A percentile compares a stretch with the other conserved stretches of the same genome.
phyloP scores from a whole-genome alignment of 1,140 invertebrate species.

The Stenopsyche tienmushanensis region DNA sequence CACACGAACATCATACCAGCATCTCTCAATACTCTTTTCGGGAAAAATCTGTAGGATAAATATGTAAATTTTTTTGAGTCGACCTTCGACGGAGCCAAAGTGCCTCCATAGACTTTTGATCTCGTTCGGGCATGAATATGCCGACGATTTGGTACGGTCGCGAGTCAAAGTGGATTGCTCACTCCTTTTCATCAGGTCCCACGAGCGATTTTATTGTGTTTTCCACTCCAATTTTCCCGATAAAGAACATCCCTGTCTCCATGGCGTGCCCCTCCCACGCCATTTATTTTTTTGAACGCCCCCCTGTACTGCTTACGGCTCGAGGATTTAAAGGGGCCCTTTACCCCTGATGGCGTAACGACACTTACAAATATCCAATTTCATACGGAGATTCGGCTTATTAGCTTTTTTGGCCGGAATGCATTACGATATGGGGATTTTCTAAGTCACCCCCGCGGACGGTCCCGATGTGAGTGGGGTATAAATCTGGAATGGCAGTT shows the following conservation, averaged over 20 bases:
- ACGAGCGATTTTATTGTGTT: conserved; percentile 36
- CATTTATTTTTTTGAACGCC: conserved; percentile 32
- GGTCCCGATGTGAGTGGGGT: neutral
- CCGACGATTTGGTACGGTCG: neutral
- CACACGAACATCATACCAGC: too few relatives aligned
- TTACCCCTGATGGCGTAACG: conserved; percentile 18
- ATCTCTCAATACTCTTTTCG: too few relatives aligned
- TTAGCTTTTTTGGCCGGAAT: neutral
- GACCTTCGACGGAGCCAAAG: neutral
- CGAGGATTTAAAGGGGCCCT: neutral
- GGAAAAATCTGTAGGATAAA: neutral
- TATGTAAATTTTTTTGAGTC: neutral
- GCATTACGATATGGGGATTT: conserved; percentile 2
- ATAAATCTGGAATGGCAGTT: conserved; percentile 27
- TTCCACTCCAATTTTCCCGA: conserved; percentile 37
- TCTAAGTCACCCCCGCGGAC: neutral
- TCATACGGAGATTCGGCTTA: conserved; percentile 17
- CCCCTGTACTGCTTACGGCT: neutral
- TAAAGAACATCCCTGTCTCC: conserved; percentile 20
- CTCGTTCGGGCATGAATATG: conserved; percentile 6
- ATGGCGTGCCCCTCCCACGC: conserved; percentile 10
- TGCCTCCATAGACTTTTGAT: neutral
- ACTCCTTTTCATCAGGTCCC: conserved; percentile 24
- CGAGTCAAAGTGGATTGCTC: conserved; percentile 28
- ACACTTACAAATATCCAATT: conserved; percentile 37